Evolutionary conservation across 2,113 vertebrate genomes (phyloP), one percentile per base, ranked within the genome.

Genomic region (Mugil cephalus): DNA sequence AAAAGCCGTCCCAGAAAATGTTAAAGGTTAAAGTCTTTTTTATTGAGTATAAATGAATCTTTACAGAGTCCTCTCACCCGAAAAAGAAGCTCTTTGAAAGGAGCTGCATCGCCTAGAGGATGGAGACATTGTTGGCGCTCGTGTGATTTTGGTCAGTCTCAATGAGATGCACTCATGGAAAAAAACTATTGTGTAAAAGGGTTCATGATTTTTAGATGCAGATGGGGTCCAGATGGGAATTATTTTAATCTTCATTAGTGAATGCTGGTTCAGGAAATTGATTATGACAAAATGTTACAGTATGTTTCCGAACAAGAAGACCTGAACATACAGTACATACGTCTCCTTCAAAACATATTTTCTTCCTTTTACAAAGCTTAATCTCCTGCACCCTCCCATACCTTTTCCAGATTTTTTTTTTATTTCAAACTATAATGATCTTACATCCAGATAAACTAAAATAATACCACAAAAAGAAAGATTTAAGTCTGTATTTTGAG

Each of bases 71-170:
- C 52, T 80, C 71, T 87, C 73, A 84, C 19, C 51, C 69, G 76
- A 63, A 80, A 30, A 82, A 71, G 34, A 77, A 64, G 77, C 10
- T 54, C 73, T 78, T 55, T 80, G 43, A 86, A 82, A 86, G 70
- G 73, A 47, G 80, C 76, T 47, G 12, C 5, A 36, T 60, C 18
- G 84, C 80, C 84, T 79, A 61, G 64, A 81, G 87, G 86, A 85
- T 65, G 67, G 54, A 30, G 45, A 78, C 80, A 85, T 88, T 84
- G 75, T 87, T 72, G 69, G 63, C 68, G 72, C 68, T 75, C 69
- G 38, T 75, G 54, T 59, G 74, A 82, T 75, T 77, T 79, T 47
- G 53, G 58, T 82, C 63, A 58, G 76, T 50, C 59, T 84, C 55
- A 84, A 42, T 68, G 73, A 74, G 63, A 80, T 1, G 8, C 73